phyloP scores from a whole-genome alignment of 2,113 vertebrate species.

The Indicator indicator region DNA sequence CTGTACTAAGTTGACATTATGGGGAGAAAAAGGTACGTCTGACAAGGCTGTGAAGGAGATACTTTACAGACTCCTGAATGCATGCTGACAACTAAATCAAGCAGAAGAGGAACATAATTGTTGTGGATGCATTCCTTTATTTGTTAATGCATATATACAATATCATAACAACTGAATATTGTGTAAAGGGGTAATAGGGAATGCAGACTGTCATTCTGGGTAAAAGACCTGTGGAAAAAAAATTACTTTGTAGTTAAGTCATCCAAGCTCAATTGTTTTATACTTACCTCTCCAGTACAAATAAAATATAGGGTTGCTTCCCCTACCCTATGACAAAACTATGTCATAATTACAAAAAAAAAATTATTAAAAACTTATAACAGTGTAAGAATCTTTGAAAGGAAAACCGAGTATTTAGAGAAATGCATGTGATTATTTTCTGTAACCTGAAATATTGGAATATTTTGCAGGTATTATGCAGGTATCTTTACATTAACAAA shows the following conservation, averaged over 20 bases:
- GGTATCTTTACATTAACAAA: not conserved
- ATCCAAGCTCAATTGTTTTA: not conserved
- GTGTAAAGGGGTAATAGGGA: constrained; percentile 37
- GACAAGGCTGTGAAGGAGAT: constrained; percentile 63
- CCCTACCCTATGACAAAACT: not conserved
- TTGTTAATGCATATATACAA: constrained; percentile 64
- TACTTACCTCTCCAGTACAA: not conserved
- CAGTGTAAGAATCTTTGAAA: not conserved
- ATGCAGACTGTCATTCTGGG: constrained; percentile 42
- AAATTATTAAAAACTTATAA: not conserved
- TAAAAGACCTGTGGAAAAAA: constrained; percentile 40
- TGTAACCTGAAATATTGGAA: not conserved
- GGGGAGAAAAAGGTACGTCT: constrained; percentile 36
- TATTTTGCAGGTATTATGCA: not conserved
- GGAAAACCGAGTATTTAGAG: not conserved
- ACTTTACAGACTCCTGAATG: constrained; percentile 51
- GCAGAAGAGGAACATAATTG: constrained; percentile 66
- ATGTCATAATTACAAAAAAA: not conserved
- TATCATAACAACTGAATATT: constrained; percentile 60
- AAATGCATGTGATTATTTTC: not conserved
- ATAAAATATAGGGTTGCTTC: not conserved
- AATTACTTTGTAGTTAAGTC: not conserved
- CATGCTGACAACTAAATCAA: constrained; percentile 74
- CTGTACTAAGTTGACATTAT: constrained; percentile 25
- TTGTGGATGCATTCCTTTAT: constrained; percentile 66